Conservation (phyloP, 1,140 invertebrate species). For the Acromyrmex heyeri region DNA sequence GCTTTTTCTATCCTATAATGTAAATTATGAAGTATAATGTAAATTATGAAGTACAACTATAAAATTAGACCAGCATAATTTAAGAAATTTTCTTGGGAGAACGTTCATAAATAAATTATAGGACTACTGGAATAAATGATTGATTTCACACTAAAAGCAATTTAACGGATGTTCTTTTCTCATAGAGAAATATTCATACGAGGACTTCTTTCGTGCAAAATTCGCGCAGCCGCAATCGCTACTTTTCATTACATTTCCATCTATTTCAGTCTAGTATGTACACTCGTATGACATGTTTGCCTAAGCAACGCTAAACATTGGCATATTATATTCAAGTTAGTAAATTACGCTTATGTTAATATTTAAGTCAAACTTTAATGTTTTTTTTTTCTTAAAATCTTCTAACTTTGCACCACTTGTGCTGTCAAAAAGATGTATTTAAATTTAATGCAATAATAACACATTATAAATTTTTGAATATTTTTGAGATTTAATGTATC, state of each 20-base stretch:
- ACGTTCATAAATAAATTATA: not conserved
- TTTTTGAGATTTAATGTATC: not conserved
- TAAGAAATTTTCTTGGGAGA: not conserved
- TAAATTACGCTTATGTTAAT: not conserved
- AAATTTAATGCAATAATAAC: not conserved
- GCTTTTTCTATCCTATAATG: not conserved
- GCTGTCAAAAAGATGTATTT: not conserved
- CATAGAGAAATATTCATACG: not conserved
- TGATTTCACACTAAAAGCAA: not conserved
- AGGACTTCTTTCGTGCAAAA: not conserved
- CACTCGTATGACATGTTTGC: not conserved
- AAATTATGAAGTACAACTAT: not conserved
- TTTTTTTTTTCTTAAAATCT: not conserved
- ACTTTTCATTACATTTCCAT: not conserved
- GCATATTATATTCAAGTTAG: not conserved
- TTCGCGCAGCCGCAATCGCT: not conserved
- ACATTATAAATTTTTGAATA: not conserved
- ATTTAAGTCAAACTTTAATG: not conserved
- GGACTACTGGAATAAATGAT: not conserved
- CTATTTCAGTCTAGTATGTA: not conserved
- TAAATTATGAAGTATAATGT: not conserved
- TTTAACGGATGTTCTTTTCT: slow-evolving; percentile 18
- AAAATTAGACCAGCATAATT: not conserved
- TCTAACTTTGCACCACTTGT: not conserved
- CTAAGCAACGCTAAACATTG: not conserved